These are phyloP conservation scores for Apus apus DNA, from an alignment of 2,113 vertebrate species.

Conservation along the genomic window DNA sequence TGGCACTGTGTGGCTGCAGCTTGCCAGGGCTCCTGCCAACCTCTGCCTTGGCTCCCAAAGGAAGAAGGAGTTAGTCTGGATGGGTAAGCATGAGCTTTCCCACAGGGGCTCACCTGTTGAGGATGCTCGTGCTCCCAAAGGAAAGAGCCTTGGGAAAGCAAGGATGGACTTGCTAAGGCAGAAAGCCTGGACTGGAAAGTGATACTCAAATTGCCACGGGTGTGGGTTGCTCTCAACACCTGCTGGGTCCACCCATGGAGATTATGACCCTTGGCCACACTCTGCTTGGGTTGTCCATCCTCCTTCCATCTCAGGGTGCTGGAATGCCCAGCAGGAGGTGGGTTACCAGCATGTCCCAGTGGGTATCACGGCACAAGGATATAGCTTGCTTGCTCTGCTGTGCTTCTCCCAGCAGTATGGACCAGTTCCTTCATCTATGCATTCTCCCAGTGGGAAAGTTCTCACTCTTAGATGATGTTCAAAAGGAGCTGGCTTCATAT, in stretches of 20 bases:
- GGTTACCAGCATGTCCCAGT: background rate
- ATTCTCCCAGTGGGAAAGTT: background rate
- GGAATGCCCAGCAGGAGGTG: background rate
- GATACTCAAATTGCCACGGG: rapidly evolving
- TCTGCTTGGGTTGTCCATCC: background rate
- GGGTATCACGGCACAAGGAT: rapidly evolving
- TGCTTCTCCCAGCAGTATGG: background rate
- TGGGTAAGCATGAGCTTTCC: background rate
- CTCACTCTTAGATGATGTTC: background rate
- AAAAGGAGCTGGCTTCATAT: background rate
- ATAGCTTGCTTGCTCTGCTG: background rate
- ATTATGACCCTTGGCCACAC: background rate
- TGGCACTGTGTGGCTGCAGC: rapidly evolving
- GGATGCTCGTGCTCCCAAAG: background rate
- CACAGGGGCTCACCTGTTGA: background rate
- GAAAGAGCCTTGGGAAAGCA: background rate
- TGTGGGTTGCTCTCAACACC: background rate
- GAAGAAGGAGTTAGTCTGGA: background rate
- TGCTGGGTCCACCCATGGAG: rapidly evolving
- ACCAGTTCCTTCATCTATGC: background rate
- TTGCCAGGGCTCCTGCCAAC: background rate
- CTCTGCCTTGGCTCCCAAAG: background rate
- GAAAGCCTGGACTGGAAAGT: background rate
- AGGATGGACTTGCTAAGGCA: background rate
- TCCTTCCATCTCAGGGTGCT: background rate